A percentile compares a stretch with the other conserved stretches of the same genome.
Evolutionary conservation across 2,888 invertebrate genomes (phyloP).

Genomic region (Lepidonotus clava): DNA sequence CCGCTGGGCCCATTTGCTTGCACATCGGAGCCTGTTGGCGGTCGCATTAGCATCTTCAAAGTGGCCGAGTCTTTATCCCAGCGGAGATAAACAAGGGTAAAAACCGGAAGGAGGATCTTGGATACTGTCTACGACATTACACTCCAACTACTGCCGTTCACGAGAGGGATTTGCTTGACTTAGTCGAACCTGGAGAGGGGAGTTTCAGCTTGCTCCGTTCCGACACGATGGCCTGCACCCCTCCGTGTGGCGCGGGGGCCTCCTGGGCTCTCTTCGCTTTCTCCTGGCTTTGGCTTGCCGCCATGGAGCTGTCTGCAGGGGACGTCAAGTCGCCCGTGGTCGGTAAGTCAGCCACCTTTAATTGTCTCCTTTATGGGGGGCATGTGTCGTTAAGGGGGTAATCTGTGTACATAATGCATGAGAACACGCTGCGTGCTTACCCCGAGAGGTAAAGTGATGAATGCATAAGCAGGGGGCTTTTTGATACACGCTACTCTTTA

Average conservation of each 20-base stretch:
- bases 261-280: slow-evolving; percentile 20
- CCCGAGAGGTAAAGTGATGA: no score
- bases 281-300: neutral
- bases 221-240: slow-evolving; percentile 18
- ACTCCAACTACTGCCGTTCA: neutral
- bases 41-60: neutral
- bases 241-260: slow-evolving; percentile 8
- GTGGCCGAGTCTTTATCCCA: neutral
- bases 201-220: neutral
- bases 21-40: neutral
- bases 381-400: neutral
- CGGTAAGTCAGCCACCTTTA: neutral
- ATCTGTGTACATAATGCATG: neutral
- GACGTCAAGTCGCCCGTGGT: neutral
- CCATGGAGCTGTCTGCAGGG: slow-evolving; percentile 20
- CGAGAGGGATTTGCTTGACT: neutral
- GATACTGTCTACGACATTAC: neutral
- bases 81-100: neutral
- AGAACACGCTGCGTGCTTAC: no score
- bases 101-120: neutral
- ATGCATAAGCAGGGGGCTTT: no score
- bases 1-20: neutral
- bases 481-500: no score
- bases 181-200: neutral
- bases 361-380: neutral